Base-by-base conservation (phyloP, 2,888 invertebrate species). In the Frankliniella intonsa region DNA sequence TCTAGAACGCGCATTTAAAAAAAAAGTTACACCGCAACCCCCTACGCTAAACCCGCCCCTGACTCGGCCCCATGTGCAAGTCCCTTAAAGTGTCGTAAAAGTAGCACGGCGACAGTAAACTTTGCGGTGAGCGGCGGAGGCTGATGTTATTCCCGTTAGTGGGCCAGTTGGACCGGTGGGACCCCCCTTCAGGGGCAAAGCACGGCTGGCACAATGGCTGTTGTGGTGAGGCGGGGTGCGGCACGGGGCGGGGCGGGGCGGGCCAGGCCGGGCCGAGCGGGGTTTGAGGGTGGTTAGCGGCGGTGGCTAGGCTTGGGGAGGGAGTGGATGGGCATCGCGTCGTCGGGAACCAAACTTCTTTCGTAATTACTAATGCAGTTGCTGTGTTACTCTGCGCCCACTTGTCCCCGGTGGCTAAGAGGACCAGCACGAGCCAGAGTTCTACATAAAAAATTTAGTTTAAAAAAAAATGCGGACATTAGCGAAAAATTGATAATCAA, bases 1-100 rank as follows among this genome's bases (percentile, higher is more conserved):
- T 5, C 38, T 38, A 38, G 3, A 3, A 2, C 5, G 38, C 38
- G 38, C 38, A 38, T 38, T 38, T 38, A 38, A 38, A 38, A 38
- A 38, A 38, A 38, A 38, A 38, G 38, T 38, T 38, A 38, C 3
- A 38, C 38, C 38, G 38, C 38, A 38, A 5, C 38, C 38, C 62
- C 62, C 62, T 14, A 62, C 62, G 7, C 62, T 62, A n/a, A 7
- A n/a, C n/a, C 62, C 62, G 17, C n/a, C n/a, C 62, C 62, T 17
- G n/a, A 19, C 19, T 62, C 62, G 14, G 38, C 3, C 62, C 62
- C 62, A 14, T 62, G 62, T 62, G 62, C 62, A 62, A 62, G 69
- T 76, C 69, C 69, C 69, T 76, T 76, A 76, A 76, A 76, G 69
- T 76, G 25, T 76, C 69, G 69, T 76, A 76, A 76, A 76, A 76